These are phyloP conservation scores for Calephelis nemesis DNA, from an alignment of 1,140 invertebrate genomes.

Conservation along the genomic window DNA sequence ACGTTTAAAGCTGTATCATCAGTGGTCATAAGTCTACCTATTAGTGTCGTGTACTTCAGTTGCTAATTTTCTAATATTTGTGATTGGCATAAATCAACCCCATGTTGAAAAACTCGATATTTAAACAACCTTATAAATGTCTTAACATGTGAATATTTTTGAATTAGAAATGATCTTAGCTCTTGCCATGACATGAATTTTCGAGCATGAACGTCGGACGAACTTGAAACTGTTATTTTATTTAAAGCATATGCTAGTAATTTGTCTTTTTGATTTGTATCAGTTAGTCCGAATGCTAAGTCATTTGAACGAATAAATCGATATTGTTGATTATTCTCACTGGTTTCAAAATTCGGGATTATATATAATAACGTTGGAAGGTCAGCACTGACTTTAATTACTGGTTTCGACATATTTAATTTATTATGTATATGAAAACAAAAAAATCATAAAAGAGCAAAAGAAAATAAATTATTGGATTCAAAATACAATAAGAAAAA, in stretches of 20 bases:
- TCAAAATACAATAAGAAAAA: too few relatives aligned
- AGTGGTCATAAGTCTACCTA: slow-evolving; percentile 23
- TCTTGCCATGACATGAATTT: neutral
- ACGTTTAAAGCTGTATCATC: slow-evolving; percentile 29
- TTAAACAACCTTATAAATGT: slow-evolving; percentile 24
- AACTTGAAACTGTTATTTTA: neutral
- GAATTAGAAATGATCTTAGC: neutral
- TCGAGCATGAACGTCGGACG: neutral
- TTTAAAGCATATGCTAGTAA: neutral
- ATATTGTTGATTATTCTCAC: neutral
- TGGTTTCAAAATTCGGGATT: neutral
- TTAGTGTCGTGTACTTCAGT: slow-evolving; percentile 24
- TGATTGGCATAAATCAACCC: slow-evolving; percentile 24
- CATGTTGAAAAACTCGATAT: slow-evolving; percentile 27
- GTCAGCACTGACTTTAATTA: neutral
- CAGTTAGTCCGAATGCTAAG: neutral
- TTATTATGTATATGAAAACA: neutral
- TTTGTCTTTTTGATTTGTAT: neutral
- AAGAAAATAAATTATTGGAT: too few relatives aligned
- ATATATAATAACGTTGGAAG: neutral
- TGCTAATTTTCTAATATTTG: slow-evolving; percentile 32
- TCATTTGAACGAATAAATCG: neutral
- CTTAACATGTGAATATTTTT: slow-evolving; percentile 17
- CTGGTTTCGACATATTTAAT: neutral
- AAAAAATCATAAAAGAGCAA: neutral